phyloP scores from a whole-genome alignment of 2,113 vertebrate genomes.

The Dicrurus megarhynchus region DNA sequence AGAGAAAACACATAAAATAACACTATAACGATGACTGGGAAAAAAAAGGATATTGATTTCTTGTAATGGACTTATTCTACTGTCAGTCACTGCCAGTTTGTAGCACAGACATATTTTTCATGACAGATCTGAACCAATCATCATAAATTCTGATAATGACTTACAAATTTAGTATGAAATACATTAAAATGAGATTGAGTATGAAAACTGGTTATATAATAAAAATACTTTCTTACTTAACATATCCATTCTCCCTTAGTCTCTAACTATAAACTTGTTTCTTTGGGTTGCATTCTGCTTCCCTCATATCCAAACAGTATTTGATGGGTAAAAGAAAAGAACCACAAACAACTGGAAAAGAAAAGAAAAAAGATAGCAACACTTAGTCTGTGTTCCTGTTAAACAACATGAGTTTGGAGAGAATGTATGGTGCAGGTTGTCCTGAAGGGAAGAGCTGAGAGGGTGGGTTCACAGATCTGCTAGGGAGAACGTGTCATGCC shows the following conservation, averaged over 20 bases:
- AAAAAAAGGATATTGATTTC: not conserved
- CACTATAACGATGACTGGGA: not conserved
- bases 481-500: not conserved
- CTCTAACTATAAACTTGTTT: not conserved
- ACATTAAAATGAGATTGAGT: not conserved
- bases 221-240: not conserved
- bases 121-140: not conserved
- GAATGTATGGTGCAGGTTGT: not conserved
- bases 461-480: not conserved
- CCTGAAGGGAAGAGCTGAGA: not conserved
- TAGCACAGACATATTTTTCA: not conserved
- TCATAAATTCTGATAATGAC: not conserved
- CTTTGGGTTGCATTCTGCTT: not conserved
- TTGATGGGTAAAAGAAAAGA: not conserved
- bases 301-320: not conserved
- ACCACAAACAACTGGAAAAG: not conserved
- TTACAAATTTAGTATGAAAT: not conserved
- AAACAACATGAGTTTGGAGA: not conserved
- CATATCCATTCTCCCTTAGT: not conserved
- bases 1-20: not conserved
- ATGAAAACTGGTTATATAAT: not conserved
- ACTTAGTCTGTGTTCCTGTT: not conserved
- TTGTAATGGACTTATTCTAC: not conserved
- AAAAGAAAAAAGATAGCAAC: not conserved
- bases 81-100: not conserved